phyloP scores from a whole-genome alignment of 2,797 vertebrate species.

The Poecilia picta region DNA sequence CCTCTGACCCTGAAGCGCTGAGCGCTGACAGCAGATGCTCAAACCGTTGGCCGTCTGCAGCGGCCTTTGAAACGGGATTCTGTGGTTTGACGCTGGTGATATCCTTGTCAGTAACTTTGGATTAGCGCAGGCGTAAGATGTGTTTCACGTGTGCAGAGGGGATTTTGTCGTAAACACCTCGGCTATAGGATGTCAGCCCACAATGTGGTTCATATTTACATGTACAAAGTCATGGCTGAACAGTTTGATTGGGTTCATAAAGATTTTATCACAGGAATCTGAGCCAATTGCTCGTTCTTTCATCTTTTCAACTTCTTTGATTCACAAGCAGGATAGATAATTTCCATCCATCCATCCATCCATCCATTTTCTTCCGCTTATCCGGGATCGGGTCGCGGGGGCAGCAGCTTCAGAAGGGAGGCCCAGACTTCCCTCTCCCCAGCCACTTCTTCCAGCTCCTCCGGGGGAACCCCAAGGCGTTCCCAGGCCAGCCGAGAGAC shows the following conservation, averaged over 20 bases:
- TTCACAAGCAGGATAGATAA: neutral
- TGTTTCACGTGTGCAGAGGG: slow-evolving; percentile 20
- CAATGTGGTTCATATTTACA: slow-evolving; percentile 53
- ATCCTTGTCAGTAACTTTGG: slow-evolving; percentile 49
- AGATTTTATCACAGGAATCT: slow-evolving; percentile 8
- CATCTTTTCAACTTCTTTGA: neutral
- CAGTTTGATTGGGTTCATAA: slow-evolving; percentile 26
- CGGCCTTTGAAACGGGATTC: slow-evolving; percentile 42
- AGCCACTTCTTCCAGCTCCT: too few relatives aligned
- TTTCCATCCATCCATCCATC: too few relatives aligned
- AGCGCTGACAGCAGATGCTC: slow-evolving; percentile 55
- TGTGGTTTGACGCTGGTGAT: slow-evolving; percentile 46
- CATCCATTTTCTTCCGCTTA: too few relatives aligned
- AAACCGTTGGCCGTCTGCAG: slow-evolving; percentile 29
- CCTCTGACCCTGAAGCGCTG: slow-evolving; percentile 59
- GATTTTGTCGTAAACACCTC: slow-evolving; percentile 43
- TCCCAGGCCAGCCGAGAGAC: too few relatives aligned
- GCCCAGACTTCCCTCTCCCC: too few relatives aligned
- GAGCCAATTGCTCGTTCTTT: neutral
- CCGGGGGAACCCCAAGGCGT: too few relatives aligned
- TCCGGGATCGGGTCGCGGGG: too few relatives aligned
- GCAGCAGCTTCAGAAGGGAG: too few relatives aligned
- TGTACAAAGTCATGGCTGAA: slow-evolving; percentile 23
- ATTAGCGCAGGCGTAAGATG: slow-evolving; percentile 27
- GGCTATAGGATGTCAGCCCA: slow-evolving; percentile 17